Evolutionary conservation across 2,113 vertebrate genomes (phyloP), one percentile per base, ranked within the genome.

Genomic region (Coryphaenoides rupestris): DNA sequence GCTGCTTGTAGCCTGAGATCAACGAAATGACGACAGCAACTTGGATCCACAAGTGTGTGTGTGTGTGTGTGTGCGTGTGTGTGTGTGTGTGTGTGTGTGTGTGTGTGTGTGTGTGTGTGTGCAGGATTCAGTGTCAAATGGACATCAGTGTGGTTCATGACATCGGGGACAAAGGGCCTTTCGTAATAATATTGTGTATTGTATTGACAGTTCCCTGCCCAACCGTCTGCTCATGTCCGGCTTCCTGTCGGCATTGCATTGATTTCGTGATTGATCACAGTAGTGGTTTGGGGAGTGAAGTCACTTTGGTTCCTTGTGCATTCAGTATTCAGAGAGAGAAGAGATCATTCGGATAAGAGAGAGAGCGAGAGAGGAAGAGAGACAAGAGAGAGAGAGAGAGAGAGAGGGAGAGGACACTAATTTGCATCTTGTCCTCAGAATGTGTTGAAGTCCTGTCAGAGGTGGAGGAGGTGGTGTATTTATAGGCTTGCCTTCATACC

Each of bases 401-500:
- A 57, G 23, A 21, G 13, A 57, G 52, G 9, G 0, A 6, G 33
- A 40, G 5, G 13, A 12, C 24, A 26, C 3, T 5, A 63, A 54
- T 76, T 70, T 69, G 66, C 5, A 15, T 40, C 55, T 62, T 52
- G 4, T 50, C 76, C 47, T 46, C 16, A 53, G 69, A 76, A 59
- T 83, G 60, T 70, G 60, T 80, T 55, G 67, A 56, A 74, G 78
- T 60, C 76, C 75, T 79, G 56, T 79, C 33, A 19, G 40, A 70
- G 58, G 74, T 81, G 67, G 66, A 70, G 64, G 70, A 72, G 28
- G 71, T 2, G 5, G 19, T 84, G 58, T 84, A 87, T 89, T 88
- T 90, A 87, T 86, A 84, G 76, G 73, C 79, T 79, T 74, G 52
- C 33, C 72, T 71, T 87, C 84, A 82, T 88, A 79, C 85, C 55